Conservation (phyloP, 2,113 vertebrate species). For the Chamaea fasciata region DNA sequence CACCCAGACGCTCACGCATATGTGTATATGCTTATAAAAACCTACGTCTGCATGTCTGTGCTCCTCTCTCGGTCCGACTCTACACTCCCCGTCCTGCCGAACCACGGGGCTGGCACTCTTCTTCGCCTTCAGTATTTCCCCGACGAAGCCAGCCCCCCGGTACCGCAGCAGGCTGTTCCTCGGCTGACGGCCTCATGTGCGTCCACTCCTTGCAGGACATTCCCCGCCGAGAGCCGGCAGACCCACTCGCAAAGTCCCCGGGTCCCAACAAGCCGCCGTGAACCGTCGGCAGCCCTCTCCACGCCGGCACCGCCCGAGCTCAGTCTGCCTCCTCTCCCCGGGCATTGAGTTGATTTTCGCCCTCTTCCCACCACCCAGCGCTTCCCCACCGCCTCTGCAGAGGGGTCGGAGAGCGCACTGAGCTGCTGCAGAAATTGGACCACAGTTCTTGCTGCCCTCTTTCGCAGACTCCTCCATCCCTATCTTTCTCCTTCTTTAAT, state of each 20-base stretch:
- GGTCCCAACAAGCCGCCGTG: not conserved
- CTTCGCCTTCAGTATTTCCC: not conserved
- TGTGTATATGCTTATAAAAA: not conserved
- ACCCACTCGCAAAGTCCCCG: not conserved
- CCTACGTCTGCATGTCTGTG: not conserved
- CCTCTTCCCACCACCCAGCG: not conserved
- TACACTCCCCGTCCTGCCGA: not conserved
- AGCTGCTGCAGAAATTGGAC: not conserved
- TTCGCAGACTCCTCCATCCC: not conserved
- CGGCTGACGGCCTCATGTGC: not conserved
- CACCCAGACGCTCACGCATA: not conserved
- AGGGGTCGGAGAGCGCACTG: not conserved
- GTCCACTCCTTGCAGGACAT: not conserved
- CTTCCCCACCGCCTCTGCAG: not conserved
- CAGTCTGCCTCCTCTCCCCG: not conserved
- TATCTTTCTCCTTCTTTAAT: conserved; percentile 29
- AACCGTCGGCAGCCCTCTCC: not conserved
- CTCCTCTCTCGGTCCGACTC: not conserved
- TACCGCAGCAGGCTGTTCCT: not conserved
- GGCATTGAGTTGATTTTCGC: not conserved
- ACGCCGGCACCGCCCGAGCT: not conserved
- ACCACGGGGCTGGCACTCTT: not conserved
- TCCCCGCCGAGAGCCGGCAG: not conserved
- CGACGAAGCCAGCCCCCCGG: too few species aligned
- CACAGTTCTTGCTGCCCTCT: not conserved